Evolutionary conservation across 2,113 vertebrate genomes (phyloP), one percentile per base, ranked within the genome.

Genomic region (Dissostichus mawsoni): DNA sequence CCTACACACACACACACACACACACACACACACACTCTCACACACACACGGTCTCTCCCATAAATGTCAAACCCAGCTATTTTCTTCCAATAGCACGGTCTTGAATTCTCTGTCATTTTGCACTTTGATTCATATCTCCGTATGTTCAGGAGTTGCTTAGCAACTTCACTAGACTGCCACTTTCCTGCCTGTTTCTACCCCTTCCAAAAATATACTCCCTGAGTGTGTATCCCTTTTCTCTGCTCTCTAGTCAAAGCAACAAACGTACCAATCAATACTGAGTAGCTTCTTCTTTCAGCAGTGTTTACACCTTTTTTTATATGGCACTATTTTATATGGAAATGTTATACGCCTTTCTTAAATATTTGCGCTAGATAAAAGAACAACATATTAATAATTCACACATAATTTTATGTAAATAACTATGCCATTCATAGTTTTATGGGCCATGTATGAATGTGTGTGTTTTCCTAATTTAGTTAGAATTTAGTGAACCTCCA

Each of bases 131-230:
- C 78, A 61, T 29, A 83, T 82, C 87, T 83, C 72, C 45, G 62
- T 53, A 66, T 41, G 1, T 79, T 73, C 68, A 23, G 25, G 53
- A 78, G 91, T 92, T 93, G 92, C 91, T 90, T 78, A 91, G 91
- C 91, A 92, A 93, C 90, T 85, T 91, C 78, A 13, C 50, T 55
- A 79, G 70, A 83, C 29, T 84, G 50, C 51, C 76, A 74, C 59
- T 59, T 83, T 64, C 3, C 70, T 81, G 62, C 25, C 18, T 45
- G 13, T 76, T 65, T 72, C 59, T 64, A 56, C 56, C 66, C 41
- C 36, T 17, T 76, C 58, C 23, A 71, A 47, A 78, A 51, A 76
- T 50, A 50, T 7, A 50, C 62, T 69, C 44, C 10, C 58, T 18
- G 11, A 11, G 53, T 56, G 20, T 17, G 3, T 23, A 17, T 55